Base-by-base conservation (phyloP, 92 coral and sea anemone genomes). In the Pocillopora meandrina region DNA sequence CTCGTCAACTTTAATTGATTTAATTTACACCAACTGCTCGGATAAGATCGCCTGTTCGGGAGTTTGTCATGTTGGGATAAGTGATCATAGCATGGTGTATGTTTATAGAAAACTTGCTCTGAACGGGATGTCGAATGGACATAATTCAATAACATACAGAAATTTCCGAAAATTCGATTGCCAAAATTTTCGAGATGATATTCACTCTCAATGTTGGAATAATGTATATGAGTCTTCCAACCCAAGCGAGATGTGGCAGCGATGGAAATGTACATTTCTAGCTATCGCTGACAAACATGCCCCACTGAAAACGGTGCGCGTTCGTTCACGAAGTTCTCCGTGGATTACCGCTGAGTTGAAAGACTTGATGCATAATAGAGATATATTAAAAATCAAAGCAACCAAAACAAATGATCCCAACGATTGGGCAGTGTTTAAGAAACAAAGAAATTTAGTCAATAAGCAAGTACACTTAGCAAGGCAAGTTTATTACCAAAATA, bases 311-410 rank as follows among this genome's bases (percentile, higher is more conserved):
- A 64, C 72, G 65, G 79, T 52, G 56, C 73, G 86, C 9, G 90
- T 87, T 47, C 75, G 88, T 42, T 18, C 83, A 47, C 66, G 73
- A n/a, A 90, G 81, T 55, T 90, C 93, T 18, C 93, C 90, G 23
- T 86, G 93, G 90, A 90, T 82, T 52, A 71, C 87, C 34, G 61
- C 83, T 14, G 80, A 77, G 15, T 23, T 23, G 26, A 23, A 23
- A 23, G 26, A 23, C 26, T 23, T 23, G 26, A 23, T 23, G 26
- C 26, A 23, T 23, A 23, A 23, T 23, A 23, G 26, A 23, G 26
- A 23, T 23, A 23, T 23, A 23, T 0, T 23, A 59, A 77, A 35
- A 77, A 78, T 36, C 59, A 36, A 91, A 79, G 87, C 88, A 23
- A 79, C 57, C 70, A 86, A 86, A 85, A 5, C 89, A 13, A 90